Percentiles rank a stretch among this genome's conserved stretches.
phyloP scores from a whole-genome alignment of 2,888 invertebrate genomes.

The Monopis laevigella region DNA sequence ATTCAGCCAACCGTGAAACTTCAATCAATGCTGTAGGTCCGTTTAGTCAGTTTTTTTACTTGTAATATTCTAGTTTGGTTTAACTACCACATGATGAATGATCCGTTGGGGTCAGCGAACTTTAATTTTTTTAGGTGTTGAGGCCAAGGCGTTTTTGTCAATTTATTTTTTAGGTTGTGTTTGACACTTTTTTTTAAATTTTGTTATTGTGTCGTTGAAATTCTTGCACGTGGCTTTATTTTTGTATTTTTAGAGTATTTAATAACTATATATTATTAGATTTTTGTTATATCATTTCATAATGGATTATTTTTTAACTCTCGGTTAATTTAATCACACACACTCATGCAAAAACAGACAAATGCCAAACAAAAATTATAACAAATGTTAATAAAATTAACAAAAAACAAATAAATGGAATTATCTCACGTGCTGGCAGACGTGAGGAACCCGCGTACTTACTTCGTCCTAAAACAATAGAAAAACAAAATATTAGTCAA shows the following conservation, averaged over 20 bases:
- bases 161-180: neutral
- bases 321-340: neutral
- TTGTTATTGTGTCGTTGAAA: neutral
- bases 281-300: no score
- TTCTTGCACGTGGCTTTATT: neutral
- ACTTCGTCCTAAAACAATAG: constrained; percentile 66
- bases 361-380: constrained; percentile 14
- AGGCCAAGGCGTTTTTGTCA: neutral
- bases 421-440: constrained; percentile 47
- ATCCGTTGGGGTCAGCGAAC: constrained; percentile 14
- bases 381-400: constrained; percentile 17
- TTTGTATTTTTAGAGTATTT: neutral
- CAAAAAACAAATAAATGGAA: constrained; percentile 35
- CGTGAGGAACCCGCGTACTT: constrained; percentile 58
- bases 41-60: constrained; percentile 15
- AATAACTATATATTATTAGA: neutral
- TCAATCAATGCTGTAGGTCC: constrained; percentile 13
- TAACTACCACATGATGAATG: constrained; percentile 19
- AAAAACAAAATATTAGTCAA: constrained; percentile 29
- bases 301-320: neutral
- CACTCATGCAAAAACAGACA: neutral
- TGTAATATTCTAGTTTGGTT: constrained; percentile 13
- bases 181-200: constrained; percentile 10
- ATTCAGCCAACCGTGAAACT: constrained; percentile 11
- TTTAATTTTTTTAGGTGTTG: constrained; percentile 8